Evolutionary conservation across 2,888 invertebrate genomes (phyloP), one percentile per base, ranked within the genome.

Genomic region (Gortyna flavago): DNA sequence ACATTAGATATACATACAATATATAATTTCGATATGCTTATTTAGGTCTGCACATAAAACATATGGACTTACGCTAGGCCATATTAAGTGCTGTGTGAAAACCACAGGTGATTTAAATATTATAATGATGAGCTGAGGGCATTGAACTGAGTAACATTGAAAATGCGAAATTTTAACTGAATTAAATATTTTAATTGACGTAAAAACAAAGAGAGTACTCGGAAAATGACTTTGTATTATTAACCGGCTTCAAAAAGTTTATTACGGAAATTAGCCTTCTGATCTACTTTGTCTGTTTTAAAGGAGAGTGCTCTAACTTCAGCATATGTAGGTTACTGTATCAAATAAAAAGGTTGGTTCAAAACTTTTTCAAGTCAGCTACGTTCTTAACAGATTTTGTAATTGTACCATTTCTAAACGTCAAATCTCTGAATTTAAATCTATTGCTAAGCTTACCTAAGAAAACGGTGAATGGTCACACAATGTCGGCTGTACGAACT

Each of bases 1-100:
- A n/a, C 48, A 69, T 85, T 85, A 68, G 61, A 73, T 81, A 85
- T 85, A 84, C 81, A 81, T 81, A 85, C 84, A 84, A 85, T 84
- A 85, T 72, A 85, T 74, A 81, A 85, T 84, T 81, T 75, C 7
- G 35, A 8, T 51, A 75, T 35, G 75, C 78, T 69, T 68, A 73
- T 84, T 83, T 80, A 73, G 81, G 65, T 21, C 25, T 51, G 78
- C 38, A 54, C 68, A 74, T 84, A 74, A 76, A 80, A 79, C n/a
- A 44, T 72, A 80, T 72, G 67, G 66, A 59, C 4, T 44, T 73
- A 67, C 65, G 48, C 72, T 32, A 25, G 66, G 18, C 77, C 59
- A 75, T 75, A 38, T 57, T 57, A 35, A 25, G 81, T 25, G n/a
- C 11, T 54, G 13, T 61, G 41, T 35, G n/a, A 77, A 84, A 81